Base-by-base conservation (phyloP, 2,888 invertebrate genomes). In the Lycia hirtaria region DNA sequence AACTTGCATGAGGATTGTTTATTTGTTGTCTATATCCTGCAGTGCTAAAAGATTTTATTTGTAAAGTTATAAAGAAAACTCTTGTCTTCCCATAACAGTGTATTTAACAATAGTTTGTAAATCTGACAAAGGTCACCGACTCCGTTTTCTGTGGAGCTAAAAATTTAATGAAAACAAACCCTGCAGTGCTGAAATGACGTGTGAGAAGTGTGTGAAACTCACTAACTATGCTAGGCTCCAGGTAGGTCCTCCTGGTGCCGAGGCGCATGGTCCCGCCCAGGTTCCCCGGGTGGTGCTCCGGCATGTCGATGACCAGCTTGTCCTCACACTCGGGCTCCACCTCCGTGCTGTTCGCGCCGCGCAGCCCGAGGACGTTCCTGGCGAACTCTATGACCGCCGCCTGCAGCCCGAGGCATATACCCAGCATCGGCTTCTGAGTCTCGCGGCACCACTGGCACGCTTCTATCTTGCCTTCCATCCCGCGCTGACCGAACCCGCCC, bases 211-310 rank as follows among this genome's bases (percentile, higher is more conserved):
- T 52, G 57, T 52, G 14, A 60, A 64, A 90, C 94, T 93, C 79
- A 95, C 95, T 94, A 68, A 96, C 92, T 64, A 94, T 83, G 70
- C 93, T 93, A 2, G 92, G 85, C 58, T 94, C 94, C 79, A 99
- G 96, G 33, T 95, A 88, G 0, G 99, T 99, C 57, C 94, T 95
- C 72, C 99, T 94, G 78, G 96, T 97, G n/a, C 99, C 99, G 41
- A 99, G 92, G 57, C 99, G 93, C 99, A 99, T 99, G 0, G 99
- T 99, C 6, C 99, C 99, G 1, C 99, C 99, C 93, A 98, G 94
- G 68, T 96, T 94, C 0, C 97, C 98, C 0, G 96, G 95, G 81
- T 98, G 97, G 84, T 99, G 98, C 87, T 99, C 99, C 0, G 99
- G 99, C 99, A 99, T 99, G 73, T 99, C 99, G 61, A 99, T 97